These are phyloP conservation scores for Drosophila novamexicana DNA, from an alignment of 1,140 invertebrate genomes.

Conservation along the genomic window DNA sequence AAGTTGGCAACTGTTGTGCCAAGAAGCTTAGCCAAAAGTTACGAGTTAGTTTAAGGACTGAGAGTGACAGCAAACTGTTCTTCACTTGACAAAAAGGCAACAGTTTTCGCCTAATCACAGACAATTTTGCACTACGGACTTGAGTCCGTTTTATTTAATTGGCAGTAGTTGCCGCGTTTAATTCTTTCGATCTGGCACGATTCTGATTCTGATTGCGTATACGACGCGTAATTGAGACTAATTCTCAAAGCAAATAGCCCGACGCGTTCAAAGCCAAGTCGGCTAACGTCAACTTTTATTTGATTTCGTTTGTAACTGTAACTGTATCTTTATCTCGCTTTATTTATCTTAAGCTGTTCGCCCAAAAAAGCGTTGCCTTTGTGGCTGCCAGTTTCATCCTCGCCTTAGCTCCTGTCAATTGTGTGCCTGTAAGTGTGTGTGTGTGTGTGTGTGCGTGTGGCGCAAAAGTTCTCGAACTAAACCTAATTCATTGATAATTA, in stretches of 20 bases:
- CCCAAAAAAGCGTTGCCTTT: conserved; percentile 28
- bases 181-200: conserved; percentile 1
- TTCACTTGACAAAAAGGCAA: not conserved
- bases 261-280: conserved; percentile 41
- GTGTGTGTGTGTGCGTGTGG: conserved; percentile 5
- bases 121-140: not conserved
- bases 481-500: conserved; percentile 63
- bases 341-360: conserved; percentile 17
- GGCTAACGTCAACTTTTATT: conserved; percentile 34
- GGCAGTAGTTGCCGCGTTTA: conserved; percentile 13
- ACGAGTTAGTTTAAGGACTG: conserved; percentile 32
- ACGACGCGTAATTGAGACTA: conserved; percentile 71
- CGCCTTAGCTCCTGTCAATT: not conserved
- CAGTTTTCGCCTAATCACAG: not conserved
- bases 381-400: conserved; percentile 15
- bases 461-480: conserved; percentile 32
- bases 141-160: conserved; percentile 20
- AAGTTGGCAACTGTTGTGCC: not conserved
- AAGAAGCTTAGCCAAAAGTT: conserved; percentile 21
- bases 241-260: conserved; percentile 69
- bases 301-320: conserved; percentile 39
- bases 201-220: conserved; percentile 34
- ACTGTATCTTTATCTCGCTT: conserved; percentile 11
- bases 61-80: conserved; percentile 11
- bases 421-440: not conserved